Evolutionary conservation across 2,113 vertebrate species (phyloP), one percentile per base, ranked within the genome.

Genomic region (Apistogramma diplotaenia): DNA sequence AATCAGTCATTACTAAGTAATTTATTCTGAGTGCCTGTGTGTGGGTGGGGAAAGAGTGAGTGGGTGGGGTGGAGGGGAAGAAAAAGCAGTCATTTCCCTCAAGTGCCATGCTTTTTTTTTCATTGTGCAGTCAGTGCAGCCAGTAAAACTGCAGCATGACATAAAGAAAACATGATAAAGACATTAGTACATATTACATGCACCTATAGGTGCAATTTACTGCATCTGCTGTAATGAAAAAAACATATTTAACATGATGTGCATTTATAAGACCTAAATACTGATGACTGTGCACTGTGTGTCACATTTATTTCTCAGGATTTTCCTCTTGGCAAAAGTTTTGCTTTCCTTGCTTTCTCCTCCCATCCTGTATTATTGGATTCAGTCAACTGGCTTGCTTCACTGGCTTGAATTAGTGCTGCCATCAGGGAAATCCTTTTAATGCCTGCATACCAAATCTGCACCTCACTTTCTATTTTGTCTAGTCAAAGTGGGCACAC

Each of bases 21-120:
- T 88, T 83, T 85, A 85, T 84, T 80, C 81, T 74, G 71, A 60
- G 82, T 76, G 89, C 33, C 35, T 55, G 76, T 19, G 81, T 75
- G 85, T 79, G 85, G 61, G 89, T 78, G 74, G 75, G 40, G 55
- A n/a, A 8, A 27, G 84, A 51, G 86, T 74, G 59, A 86, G 11
- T 29, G 40, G 82, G 79, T 67, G 75, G 56, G 61, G 13, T 33
- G 7, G 51, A 40, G 31, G 25, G 13, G 33, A 74, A 57, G 33
- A 27, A 40, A 54, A 74, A 57, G 57, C 54, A 40, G 75, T 67
- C 12, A 82, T 83, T 85, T 73, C 71, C 89, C 78, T 87, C 60
- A 89, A 89, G 90, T 88, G 81, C 74, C 62, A 65, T 77, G 73
- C 83, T 87, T 83, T 56, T 86, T n/a, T 12, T 77, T 77, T 81